phyloP scores from a whole-genome alignment of 2,797 vertebrate species.

The Pteronotus mesoamericanus region DNA sequence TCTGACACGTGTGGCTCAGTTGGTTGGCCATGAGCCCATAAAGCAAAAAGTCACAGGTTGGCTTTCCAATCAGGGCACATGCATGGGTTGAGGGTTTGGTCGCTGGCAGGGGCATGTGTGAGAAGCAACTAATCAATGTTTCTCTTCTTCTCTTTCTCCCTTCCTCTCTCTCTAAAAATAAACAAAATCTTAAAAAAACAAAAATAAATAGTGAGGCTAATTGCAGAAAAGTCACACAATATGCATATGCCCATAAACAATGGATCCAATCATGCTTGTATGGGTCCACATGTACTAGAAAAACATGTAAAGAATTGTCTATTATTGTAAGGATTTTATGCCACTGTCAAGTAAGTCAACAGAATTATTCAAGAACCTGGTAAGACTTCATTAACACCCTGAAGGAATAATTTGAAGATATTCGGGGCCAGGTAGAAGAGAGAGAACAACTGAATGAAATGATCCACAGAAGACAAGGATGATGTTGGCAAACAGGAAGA shows the following conservation, averaged over 20 bases:
- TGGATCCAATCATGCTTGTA: background rate
- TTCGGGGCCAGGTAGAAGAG: background rate
- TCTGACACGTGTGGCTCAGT: background rate
- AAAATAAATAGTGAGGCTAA: background rate
- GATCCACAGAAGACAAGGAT: background rate
- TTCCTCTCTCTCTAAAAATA: background rate
- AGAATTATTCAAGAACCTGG: background rate
- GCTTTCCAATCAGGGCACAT: too few species aligned
- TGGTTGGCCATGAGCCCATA: too few species aligned
- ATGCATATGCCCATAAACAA: background rate
- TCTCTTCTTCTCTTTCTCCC: background rate
- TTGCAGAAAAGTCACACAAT: background rate
- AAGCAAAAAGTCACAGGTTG: too few species aligned
- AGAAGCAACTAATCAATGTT: background rate
- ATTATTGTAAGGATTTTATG: background rate
- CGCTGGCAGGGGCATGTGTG: too few species aligned
- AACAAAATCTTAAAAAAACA: background rate
- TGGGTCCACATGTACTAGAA: background rate
- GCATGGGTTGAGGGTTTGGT: too few species aligned
- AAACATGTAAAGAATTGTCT: background rate
- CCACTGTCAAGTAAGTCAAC: background rate
- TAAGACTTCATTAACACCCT: background rate
- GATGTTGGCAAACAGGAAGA: background rate
- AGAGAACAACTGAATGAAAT: background rate
- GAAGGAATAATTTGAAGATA: conserved; percentile 16